Conservation (phyloP, 2,113 vertebrate species). For the Hucho hucho region DNA sequence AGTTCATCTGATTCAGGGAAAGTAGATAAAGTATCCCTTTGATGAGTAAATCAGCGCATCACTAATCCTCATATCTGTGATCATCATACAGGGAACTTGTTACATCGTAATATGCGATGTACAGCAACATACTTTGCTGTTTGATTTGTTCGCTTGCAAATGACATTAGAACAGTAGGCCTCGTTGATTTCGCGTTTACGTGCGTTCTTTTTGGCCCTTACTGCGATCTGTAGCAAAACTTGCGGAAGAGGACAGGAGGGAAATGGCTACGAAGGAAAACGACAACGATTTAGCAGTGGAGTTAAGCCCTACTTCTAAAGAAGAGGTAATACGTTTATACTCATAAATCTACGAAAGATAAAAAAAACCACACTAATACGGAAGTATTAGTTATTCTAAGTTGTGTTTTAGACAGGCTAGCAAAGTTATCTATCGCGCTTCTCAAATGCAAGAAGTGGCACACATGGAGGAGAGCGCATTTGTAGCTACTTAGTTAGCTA, state of each 20-base stretch:
- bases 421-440: neutral
- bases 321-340: slow-evolving; percentile 31
- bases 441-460: neutral
- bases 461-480: neutral
- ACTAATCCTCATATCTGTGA: too few species aligned
- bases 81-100: too few species aligned
- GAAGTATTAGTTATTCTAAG: neutral
- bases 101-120: too few species aligned
- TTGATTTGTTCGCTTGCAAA: too few species aligned
- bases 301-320: slow-evolving; percentile 12
- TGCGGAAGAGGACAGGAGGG: slow-evolving; percentile 27
- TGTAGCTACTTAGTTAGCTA: too few species aligned
- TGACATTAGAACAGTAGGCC: too few species aligned
- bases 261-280: slow-evolving; percentile 49
- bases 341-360: neutral
- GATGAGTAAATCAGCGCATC: too few species aligned
- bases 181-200: too few species aligned
- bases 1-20: too few species aligned
- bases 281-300: slow-evolving; percentile 22
- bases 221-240: slow-evolving; percentile 22
- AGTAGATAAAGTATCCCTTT: too few species aligned
- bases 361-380: neutral
- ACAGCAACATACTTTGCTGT: too few species aligned
- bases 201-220: slow-evolving; percentile 1
- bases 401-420: neutral